Evolutionary conservation across 2,888 invertebrate genomes (phyloP), one percentile per base, ranked within the genome.

Genomic region (Hecatera dysodea): DNA sequence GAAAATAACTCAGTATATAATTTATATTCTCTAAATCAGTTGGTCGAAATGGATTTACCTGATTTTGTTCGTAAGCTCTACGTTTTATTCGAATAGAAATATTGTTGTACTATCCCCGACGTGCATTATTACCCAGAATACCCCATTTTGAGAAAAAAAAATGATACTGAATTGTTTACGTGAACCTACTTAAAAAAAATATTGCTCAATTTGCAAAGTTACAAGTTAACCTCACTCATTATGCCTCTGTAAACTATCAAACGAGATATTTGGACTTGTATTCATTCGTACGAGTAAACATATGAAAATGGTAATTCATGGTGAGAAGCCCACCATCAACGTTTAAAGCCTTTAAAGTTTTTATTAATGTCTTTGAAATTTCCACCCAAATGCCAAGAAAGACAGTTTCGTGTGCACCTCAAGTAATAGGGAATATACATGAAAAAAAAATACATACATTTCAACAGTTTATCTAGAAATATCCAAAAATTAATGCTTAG

Each of bases 171-270:
- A 73, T 82, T 81, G 81, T 83, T 83, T 71, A 75, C 81, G 83
- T 77, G 81, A 65, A 67, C 70, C 63, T 71, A 79, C 1, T 56
- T 19, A 1, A 27, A 56, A 46, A 62, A 64, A 46, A 60, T 67
- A 62, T 67, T 76, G 77, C 69, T 57, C 11, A 33, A 60, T 48
- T 83, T 78, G 71, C 59, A 46, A 80, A 71, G 22, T 70, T 67
- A 56, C n/a, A 75, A 72, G 29, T 59, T 70, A 77, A 22, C 53
- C 27, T 53, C 50, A 72, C 42, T 46, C 9, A 22, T 61, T 53
- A 65, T 67, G 71, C 78, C 76, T 72, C 63, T 62, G 83, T 83
- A 83, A 85, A 75, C 83, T 59, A 81, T 81, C 84, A 85, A 85
- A 79, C 78, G 44, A 46, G 56, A 55, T 63, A 29, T n/a, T 63